These are phyloP conservation scores for Steinernema khuongi DNA, from an alignment of 1,140 invertebrate genomes.

Conservation along the genomic window DNA sequence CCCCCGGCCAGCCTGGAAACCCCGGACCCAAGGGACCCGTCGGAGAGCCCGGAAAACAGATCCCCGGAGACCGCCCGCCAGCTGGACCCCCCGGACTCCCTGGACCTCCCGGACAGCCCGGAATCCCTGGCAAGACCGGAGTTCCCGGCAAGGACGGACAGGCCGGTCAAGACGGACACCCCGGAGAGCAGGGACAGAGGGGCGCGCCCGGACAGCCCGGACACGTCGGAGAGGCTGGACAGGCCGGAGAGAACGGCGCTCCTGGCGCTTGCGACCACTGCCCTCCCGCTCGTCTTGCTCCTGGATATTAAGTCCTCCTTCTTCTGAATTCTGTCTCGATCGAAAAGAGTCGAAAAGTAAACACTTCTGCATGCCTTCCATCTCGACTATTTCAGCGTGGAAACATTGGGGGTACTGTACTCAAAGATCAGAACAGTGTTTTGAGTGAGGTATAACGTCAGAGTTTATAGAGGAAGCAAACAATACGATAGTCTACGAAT, in stretches of 20 bases:
- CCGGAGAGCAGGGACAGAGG: slow-evolving; percentile 44
- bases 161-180: slow-evolving; percentile 37
- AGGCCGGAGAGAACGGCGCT: slow-evolving; percentile 40
- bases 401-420: no score
- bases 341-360: neutral
- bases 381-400: no score
- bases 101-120: slow-evolving; percentile 37
- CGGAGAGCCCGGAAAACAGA: slow-evolving; percentile 51
- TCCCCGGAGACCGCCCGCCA: slow-evolving; percentile 48
- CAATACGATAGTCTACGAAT: no score
- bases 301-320: slow-evolving; percentile 45
- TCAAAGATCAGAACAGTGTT: no score
- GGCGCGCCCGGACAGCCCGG: slow-evolving; percentile 43
- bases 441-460: neutral
- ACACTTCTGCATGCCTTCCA: neutral
- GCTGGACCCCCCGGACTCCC: slow-evolving; percentile 43
- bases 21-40: slow-evolving; percentile 51
- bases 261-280: slow-evolving; percentile 55
- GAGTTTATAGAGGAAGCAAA: no score
- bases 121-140: slow-evolving; percentile 39
- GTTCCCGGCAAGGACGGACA: slow-evolving; percentile 47
- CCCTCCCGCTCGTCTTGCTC: slow-evolving; percentile 53
- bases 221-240: slow-evolving; percentile 41
- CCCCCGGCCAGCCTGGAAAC: slow-evolving; percentile 48
- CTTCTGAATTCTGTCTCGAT: neutral